Conservation (phyloP, 2,888 invertebrate genomes). For the Cyclophora albipunctata region DNA sequence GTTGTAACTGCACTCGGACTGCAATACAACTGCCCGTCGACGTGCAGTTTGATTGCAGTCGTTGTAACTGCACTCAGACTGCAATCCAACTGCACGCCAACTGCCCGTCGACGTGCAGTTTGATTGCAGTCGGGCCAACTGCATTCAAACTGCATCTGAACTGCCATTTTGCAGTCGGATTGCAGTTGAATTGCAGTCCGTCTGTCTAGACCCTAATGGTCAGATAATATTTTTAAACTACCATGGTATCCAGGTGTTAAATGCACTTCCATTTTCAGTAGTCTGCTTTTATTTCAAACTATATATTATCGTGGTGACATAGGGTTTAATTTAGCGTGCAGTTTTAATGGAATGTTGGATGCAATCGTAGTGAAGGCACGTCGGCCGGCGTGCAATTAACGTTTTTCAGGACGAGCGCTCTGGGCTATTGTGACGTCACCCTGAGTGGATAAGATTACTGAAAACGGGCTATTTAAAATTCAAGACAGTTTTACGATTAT, state of each 20-base stretch:
- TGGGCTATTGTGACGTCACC: conserved; percentile 50
- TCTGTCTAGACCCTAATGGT: no score
- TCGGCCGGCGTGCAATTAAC: conserved; percentile 60
- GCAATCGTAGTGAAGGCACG: conserved; percentile 38
- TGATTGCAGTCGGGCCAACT: no score
- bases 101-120: no score
- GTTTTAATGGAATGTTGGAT: conserved; percentile 33
- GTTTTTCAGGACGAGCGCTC: conserved; percentile 57
- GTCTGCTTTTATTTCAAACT: conserved; percentile 13
- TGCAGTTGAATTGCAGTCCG: no score
- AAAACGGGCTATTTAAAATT: conserved; percentile 37
- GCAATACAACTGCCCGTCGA: no score
- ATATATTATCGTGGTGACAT: conserved; percentile 11
- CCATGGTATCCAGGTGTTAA: conserved; percentile 33
- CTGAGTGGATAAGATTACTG: conserved; percentile 47
- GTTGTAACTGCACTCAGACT: no score
- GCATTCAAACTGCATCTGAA: no score
- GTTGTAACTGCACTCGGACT: no score
- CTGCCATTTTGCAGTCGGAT: no score
- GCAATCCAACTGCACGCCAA: no score
- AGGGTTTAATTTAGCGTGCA: conserved; percentile 28
- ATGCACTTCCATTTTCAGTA: conserved; percentile 30
- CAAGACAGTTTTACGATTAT: conserved; percentile 23
- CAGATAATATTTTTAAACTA: conserved; percentile 28
- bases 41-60: no score